Percentiles rank a stretch among this genome's conserved stretches.
These are phyloP conservation scores for Passerina amoena DNA, from an alignment of 2,113 vertebrate species.

Conservation along the genomic window DNA sequence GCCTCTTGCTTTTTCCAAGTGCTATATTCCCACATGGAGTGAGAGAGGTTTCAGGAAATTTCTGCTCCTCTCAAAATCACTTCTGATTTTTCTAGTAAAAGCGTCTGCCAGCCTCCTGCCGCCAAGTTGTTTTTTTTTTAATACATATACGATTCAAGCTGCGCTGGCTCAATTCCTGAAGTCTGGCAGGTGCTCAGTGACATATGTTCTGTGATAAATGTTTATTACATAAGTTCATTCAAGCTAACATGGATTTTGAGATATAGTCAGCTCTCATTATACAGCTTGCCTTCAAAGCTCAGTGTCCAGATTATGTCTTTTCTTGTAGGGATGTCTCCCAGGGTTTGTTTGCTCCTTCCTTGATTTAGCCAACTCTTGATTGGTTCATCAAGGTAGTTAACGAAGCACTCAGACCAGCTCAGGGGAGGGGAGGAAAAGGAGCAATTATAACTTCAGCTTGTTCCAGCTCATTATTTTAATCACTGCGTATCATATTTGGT, in stretches of 20 bases:
- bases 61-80: slow-evolving; percentile 68
- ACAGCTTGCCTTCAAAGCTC: slow-evolving; percentile 58
- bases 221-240: slow-evolving; percentile 75
- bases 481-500: slow-evolving; percentile 28
- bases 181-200: slow-evolving; percentile 72
- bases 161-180: slow-evolving; percentile 62
- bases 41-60: slow-evolving; percentile 62
- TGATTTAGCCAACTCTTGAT: slow-evolving; percentile 46
- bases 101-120: slow-evolving; percentile 65
- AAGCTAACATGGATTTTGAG: slow-evolving; percentile 67
- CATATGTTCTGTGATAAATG: slow-evolving; percentile 74
- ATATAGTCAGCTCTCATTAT: slow-evolving; percentile 58
- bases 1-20: slow-evolving; percentile 12
- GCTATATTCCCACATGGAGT: slow-evolving; percentile 6
- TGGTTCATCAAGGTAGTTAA: slow-evolving; percentile 58
- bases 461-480: slow-evolving; percentile 53
- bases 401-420: slow-evolving; percentile 18
- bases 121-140: slow-evolving; percentile 53
- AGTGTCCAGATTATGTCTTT: slow-evolving; percentile 38
- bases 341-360: slow-evolving; percentile 50
- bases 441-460: slow-evolving; percentile 40
- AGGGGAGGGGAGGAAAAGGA: slow-evolving; percentile 40
- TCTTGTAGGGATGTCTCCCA: slow-evolving; percentile 20
- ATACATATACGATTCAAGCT: slow-evolving; percentile 66
- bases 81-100: slow-evolving; percentile 77